Evolutionary conservation across 2,888 invertebrate genomes (phyloP), one percentile per base, ranked within the genome.

Genomic region (Catocala sponsa): DNA sequence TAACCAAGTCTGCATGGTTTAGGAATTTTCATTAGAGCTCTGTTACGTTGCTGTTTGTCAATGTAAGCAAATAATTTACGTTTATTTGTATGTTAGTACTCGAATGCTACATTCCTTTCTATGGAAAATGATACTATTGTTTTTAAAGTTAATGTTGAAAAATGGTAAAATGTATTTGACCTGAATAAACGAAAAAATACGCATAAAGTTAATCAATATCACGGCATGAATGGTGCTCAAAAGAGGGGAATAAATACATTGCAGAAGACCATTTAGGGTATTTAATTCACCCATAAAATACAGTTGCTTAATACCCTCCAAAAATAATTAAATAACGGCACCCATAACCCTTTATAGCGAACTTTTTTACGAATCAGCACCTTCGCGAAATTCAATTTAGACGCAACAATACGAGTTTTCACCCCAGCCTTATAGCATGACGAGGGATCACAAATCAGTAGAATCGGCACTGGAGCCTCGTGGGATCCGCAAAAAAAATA

Each of bases 371-470:
- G 25, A 54, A 63, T 55, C 49, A 55, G n/a, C 58, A 43, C 47
- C 49, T 41, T n/a, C 33, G 2, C 51, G 67, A 80, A 78, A 86
- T 86, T 85, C 86, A 86, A 89, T 89, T 86, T 85, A 74, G 80
- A 66, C 76, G 64, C 81, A 83, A 89, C 87, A 88, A 88, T 86
- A 86, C 82, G 83, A 84, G 79, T 25, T 83, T 81, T 63, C 74
- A 72, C 77, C 80, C 76, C 72, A 78, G 78, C 78, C 80, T 76
- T 82, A 83, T 85, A 81, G 87, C 85, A 87, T 88, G 90, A 89
- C 84, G 84, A 86, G 80, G 85, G 83, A 81, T 83, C 86, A 86
- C 88, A 89, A 91, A 91, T 90, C 89, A 86, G 82, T 78, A 78
- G 76, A 85, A 85, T 85, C 83, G 81, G 79, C 81, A 81, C 70